Evolutionary conservation across 2,888 invertebrate species (phyloP), one percentile per base, ranked within the genome.

Genomic region (Cantharis lateralis): DNA sequence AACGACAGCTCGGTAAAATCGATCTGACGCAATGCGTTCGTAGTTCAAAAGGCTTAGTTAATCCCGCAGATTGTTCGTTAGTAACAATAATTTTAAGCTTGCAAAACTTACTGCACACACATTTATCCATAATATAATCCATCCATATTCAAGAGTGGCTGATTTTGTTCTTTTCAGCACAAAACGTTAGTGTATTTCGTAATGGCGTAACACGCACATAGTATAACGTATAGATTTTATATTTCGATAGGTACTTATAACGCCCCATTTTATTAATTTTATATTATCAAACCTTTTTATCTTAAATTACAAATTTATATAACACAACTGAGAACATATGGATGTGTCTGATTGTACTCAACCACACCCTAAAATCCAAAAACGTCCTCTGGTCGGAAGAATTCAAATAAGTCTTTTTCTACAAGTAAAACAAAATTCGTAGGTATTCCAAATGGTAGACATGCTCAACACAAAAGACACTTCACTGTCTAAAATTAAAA

Each of bases 1-100:
- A 80, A 81, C 80, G 82, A 80, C 80, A 80, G 83, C 82, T 82
- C 82, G 81, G 80, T 77, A 81, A 82, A 84, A 83, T 83, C 83
- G 82, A 83, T 83, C 78, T 78, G 77, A 77, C 77, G 77, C 77
- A 77, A 74, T 77, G 77, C 77, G 77, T 77, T 74, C 64, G 69
- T 69, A 62, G 74, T 62, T 48, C 63, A 48, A 48, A 48, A 64
- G 70, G 32, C 26, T 69, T 69, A 68, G 70, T 70, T 48, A 48
- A 70, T 32, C 48, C 61, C 18, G 61, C 18, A 18, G 32, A 66
- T 69, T 69, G 74, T 77, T 77, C 77, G 77, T 77, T 75, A 75
- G 74, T 75, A 74, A 73, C 64, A 72, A 66, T 69, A 72, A 72
- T 69, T 69, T 72, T 73, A 77, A 72, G 68, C 73, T 74, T 77